A percentile compares a stretch with the other conserved stretches of the same genome.
phyloP scores from a whole-genome alignment of 2,797 vertebrate species.

The Strix occidentalis region DNA sequence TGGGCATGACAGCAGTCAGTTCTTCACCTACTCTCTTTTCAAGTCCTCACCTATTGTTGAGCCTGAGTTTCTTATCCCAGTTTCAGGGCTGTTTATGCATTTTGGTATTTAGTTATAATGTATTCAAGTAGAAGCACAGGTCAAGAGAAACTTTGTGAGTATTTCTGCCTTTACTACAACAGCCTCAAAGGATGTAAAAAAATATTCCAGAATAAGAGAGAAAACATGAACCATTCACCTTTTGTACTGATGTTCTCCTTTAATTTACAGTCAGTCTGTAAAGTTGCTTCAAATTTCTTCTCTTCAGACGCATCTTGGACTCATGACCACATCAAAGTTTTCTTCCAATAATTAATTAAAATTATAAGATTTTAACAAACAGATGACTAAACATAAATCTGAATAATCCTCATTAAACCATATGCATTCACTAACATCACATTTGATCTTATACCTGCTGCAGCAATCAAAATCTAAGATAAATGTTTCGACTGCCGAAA shows the following conservation, averaged over 20 bases:
- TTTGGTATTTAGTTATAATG: not conserved
- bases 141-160: constrained; percentile 4
- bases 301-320: not conserved
- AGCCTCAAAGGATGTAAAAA: not conserved
- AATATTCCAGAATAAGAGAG: not conserved
- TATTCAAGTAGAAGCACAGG: not conserved
- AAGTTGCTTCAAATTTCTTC: not conserved
- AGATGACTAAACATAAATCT: not conserved
- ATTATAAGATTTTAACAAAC: not conserved
- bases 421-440: not conserved
- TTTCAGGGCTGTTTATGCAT: not conserved
- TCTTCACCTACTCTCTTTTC: not conserved
- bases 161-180: not conserved
- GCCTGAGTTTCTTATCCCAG: not conserved
- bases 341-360: constrained; percentile 6
- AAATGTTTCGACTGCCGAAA: not conserved
- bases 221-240: constrained; percentile 29
- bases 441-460: not conserved
- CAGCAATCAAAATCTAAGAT: not conserved
- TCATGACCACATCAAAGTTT: not conserved
- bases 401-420: not conserved
- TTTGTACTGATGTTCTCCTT: not conserved
- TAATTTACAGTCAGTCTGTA: not conserved
- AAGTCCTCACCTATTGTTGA: not conserved
- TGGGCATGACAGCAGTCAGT: not conserved